Evolutionary conservation across 2,888 invertebrate species (phyloP), one percentile per base, ranked within the genome.

Genomic region (Shargacucullia verbasci): DNA sequence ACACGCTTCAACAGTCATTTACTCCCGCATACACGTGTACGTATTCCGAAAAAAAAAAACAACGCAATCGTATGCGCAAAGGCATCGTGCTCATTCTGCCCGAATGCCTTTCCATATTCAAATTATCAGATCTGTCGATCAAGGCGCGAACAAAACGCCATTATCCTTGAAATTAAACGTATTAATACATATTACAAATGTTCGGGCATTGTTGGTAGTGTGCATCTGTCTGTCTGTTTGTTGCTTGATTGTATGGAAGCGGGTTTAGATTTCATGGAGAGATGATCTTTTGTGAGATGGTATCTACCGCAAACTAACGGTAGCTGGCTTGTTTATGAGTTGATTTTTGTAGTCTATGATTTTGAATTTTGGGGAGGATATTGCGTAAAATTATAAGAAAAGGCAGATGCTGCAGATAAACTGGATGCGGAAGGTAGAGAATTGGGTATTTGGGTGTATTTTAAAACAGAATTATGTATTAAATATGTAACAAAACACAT

Each of bases 81-180:
- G 74, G 82, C 81, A 79, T 62, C 62, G 44, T 35, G 61, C 70
- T 52, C 74, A 72, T 74, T 80, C 79, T 65, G 89, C 85, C 76
- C 83, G 78, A 81, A 87, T 91, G 89, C 90, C 80, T 84, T 77
- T 83, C 90, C 92, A 90, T 90, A 93, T 93, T 93, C 87, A 92
- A 92, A 92, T 93, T 91, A 93, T 87, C 87, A 81, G 84, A 90
- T 84, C 86, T 87, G 93, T 93, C 93, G 84, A 88, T 93, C 93
- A 92, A 81, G 81, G 86, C 81, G 87, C 86, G 80, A 82, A 86
- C 85, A 82, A 81, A 85, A 87, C 83, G 80, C 73, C 70, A 77
- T 81, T 79, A 80, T 80, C 64, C 61, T 59, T 82, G 84, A 86
- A 88, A 89, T 88, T 87, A 87, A 85, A 83, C 83, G 84, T 88